Percentiles rank a stretch among this genome's conserved stretches.
Conservation (phyloP, 2,888 invertebrate genomes). For the Hipparchia sbordonii region DNA sequence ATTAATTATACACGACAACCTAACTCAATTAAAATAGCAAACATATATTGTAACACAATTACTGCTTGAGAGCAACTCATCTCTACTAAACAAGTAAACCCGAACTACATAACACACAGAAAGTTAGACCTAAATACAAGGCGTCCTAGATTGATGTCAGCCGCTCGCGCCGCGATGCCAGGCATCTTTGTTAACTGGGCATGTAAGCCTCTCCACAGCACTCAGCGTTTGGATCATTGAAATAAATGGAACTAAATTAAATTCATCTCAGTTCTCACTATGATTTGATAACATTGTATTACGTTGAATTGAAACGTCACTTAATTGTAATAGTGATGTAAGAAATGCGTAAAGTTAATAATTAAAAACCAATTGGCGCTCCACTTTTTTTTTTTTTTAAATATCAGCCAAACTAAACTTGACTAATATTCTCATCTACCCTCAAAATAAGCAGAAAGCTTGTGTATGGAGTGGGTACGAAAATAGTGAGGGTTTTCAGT, state of each 20-base stretch:
- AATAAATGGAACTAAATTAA: slow-evolving; percentile 29
- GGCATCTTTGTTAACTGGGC: slow-evolving; percentile 33
- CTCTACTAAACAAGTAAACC: not conserved
- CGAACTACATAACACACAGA: slow-evolving; percentile 18
- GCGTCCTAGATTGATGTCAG: slow-evolving; percentile 27
- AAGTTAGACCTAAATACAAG: slow-evolving; percentile 27
- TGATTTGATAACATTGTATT: slow-evolving; percentile 6
- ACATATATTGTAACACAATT: slow-evolving; percentile 9
- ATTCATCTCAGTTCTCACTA: slow-evolving; percentile 10
- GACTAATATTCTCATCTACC: too few relatives aligned
- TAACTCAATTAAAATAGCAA: slow-evolving; percentile 4
- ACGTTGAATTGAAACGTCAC: not conserved
- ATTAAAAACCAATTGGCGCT: too few relatives aligned
- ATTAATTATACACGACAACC: not conserved
- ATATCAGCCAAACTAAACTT: too few relatives aligned
- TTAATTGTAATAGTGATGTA: too few relatives aligned
- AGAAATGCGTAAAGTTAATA: too few relatives aligned
- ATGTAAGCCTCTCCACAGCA: slow-evolving; percentile 26
- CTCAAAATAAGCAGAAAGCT: too few relatives aligned
- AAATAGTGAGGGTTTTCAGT: too few relatives aligned
- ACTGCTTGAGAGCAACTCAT: not conserved
- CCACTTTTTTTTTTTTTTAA: too few relatives aligned
- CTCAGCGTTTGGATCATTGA: slow-evolving; percentile 26
- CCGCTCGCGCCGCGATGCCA: slow-evolving; percentile 21
- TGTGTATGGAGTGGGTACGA: too few relatives aligned